A percentile compares a stretch with the other conserved stretches of the same genome.
phyloP scores from a whole-genome alignment of 2,113 vertebrate genomes.

The Oxygymnocypris stewartii region DNA sequence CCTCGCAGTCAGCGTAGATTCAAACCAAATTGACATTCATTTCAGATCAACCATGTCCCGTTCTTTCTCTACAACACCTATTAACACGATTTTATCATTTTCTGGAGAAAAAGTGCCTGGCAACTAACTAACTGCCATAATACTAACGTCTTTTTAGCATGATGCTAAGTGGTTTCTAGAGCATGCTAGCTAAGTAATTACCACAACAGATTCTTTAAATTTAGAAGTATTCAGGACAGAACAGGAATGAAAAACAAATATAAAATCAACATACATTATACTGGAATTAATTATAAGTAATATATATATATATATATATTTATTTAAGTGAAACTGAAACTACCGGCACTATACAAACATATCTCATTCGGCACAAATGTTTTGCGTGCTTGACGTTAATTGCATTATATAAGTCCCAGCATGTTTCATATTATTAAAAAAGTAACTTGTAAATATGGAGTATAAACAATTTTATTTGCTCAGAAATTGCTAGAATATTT shows the following conservation, averaged over 20 bases:
- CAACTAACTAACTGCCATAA: not conserved
- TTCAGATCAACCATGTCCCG: not conserved
- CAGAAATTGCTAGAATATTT: not conserved
- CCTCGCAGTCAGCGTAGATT: not conserved
- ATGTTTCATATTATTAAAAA: not conserved
- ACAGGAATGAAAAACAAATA: not conserved
- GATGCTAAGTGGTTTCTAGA: not conserved
- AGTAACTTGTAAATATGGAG: not conserved
- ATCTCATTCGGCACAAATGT: not conserved
- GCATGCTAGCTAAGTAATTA: not conserved
- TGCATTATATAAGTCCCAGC: not conserved
- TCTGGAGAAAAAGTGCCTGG: not conserved
- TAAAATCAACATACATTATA: not conserved
- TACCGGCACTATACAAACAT: not conserved
- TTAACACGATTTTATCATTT: not conserved
- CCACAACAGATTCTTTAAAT: not conserved
- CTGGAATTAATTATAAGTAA: not conserved
- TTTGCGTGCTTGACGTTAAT: not conserved
- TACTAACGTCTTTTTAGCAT: not conserved
- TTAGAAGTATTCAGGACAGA: not conserved
- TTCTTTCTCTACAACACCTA: not conserved
- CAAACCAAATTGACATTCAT: not conserved
- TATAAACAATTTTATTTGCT: not conserved
- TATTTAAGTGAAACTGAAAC: not conserved
- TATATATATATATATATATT: too few species aligned